Conservation (phyloP, 2,113 vertebrate genomes). For the Thalassarche chlororhynchos region DNA sequence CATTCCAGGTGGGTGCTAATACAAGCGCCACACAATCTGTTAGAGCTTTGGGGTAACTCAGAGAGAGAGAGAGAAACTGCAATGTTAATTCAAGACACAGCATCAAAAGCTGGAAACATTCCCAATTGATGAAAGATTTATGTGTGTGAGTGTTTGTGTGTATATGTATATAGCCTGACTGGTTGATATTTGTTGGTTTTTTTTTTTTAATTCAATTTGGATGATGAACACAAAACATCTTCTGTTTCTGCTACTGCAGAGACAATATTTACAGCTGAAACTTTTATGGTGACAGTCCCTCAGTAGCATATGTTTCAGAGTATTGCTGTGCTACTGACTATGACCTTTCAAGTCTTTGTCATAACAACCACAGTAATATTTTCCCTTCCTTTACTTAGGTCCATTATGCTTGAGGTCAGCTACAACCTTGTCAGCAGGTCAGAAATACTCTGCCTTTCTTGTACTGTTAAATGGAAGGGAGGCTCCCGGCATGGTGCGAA, state of each 20-base stretch:
- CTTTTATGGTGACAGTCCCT: neutral
- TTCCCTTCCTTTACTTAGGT: neutral
- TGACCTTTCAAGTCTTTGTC: neutral
- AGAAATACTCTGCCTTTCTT: neutral
- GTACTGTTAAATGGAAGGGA: neutral
- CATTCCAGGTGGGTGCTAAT: neutral
- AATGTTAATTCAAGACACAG: neutral
- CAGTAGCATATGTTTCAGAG: neutral
- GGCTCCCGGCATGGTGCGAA: neutral
- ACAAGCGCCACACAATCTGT: neutral
- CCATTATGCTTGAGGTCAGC: neutral
- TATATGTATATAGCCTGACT: neutral
- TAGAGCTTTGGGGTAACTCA: neutral
- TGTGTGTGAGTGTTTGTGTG: neutral
- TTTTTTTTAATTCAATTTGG: neutral
- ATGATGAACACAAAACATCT: neutral
- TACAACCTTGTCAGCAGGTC: neutral
- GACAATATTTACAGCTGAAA: slow-evolving; percentile 8
- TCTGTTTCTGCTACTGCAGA: neutral
- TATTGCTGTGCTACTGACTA: neutral
- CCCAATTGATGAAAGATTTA: neutral
- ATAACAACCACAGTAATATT: neutral
- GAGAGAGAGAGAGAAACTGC: neutral
- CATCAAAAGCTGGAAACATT: neutral
- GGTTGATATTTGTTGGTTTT: neutral